Evolutionary conservation across 2,797 vertebrate species (phyloP).

Genomic region (Typhlichthys eigenmanni): DNA sequence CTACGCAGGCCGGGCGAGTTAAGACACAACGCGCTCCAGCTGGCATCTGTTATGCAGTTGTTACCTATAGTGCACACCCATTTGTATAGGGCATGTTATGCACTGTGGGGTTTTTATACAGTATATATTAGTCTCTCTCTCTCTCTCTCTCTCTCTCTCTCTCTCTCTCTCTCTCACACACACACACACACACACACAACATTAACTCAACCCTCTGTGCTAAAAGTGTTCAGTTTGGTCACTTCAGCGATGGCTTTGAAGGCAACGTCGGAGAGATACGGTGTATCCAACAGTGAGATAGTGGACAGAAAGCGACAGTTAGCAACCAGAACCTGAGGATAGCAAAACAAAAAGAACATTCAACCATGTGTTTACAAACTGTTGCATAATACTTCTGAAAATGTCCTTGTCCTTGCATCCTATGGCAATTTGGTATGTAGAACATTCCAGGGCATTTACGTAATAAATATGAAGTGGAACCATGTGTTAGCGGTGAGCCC

Average conservation of each 20-base stretch:
- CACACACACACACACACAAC: too few relatives aligned
- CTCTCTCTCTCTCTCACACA: too few relatives aligned
- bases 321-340: constrained; percentile 73
- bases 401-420: neutral
- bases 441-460: constrained; percentile 7
- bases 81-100: too few relatives aligned
- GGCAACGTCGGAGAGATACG: constrained; percentile 76
- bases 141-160: neutral
- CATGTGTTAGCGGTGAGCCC: constrained; percentile 1
- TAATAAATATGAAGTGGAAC: constrained; percentile 1
- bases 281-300: constrained; percentile 76
- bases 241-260: constrained; percentile 74
- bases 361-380: neutral
- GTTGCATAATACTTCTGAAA: neutral
- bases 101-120: too few relatives aligned
- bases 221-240: constrained; percentile 72
- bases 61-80: constrained; percentile 66
- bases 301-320: constrained; percentile 72
- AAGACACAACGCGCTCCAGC: constrained; percentile 76
- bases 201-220: constrained; percentile 70
- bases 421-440: neutral
- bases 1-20: constrained; percentile 71
- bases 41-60: constrained; percentile 77
- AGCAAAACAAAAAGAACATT: too few relatives aligned
- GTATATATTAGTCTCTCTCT: neutral